phyloP scores from a whole-genome alignment of 2,797 vertebrate species.

The Scarus forsteni region DNA sequence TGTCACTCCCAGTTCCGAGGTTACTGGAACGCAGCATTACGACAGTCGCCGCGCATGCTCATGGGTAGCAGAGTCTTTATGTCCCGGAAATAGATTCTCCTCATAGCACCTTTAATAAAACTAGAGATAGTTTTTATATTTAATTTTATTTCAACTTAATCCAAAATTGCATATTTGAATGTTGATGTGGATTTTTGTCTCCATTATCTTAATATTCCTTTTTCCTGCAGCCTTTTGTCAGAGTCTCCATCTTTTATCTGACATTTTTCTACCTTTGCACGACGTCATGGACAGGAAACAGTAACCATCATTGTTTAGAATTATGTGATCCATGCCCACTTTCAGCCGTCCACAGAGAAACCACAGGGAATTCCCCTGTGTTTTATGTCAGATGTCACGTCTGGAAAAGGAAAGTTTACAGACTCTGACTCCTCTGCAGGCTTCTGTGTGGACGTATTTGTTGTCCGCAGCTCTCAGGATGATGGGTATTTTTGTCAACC shows the following conservation, averaged over 20 bases:
- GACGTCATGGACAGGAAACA: constrained; percentile 45
- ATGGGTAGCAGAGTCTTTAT: no score
- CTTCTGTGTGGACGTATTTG: constrained; percentile 50
- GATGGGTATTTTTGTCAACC: constrained; percentile 74
- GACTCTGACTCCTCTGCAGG: constrained; percentile 25
- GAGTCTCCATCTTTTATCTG: constrained; percentile 40
- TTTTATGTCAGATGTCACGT: constrained; percentile 59
- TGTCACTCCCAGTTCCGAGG: no score
- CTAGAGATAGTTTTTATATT: no score
- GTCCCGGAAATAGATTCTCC: no score
- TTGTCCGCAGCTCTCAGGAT: constrained; percentile 39
- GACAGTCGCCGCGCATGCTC: no score
- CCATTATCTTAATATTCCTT: neutral
- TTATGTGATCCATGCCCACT: constrained; percentile 55
- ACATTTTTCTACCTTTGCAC: constrained; percentile 38
- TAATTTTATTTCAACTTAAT: no score
- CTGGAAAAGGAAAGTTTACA: constrained; percentile 45
- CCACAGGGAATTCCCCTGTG: constrained; percentile 71
- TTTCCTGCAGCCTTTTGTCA: constrained; percentile 5
- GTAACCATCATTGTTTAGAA: constrained; percentile 54
- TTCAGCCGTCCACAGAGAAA: constrained; percentile 69
- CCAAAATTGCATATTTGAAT: no score
- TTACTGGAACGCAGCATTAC: no score
- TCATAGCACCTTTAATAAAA: no score
- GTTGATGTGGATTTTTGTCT: no score